phyloP scores from a whole-genome alignment of 2,113 vertebrate species.

The Lepisosteus oculatus region DNA sequence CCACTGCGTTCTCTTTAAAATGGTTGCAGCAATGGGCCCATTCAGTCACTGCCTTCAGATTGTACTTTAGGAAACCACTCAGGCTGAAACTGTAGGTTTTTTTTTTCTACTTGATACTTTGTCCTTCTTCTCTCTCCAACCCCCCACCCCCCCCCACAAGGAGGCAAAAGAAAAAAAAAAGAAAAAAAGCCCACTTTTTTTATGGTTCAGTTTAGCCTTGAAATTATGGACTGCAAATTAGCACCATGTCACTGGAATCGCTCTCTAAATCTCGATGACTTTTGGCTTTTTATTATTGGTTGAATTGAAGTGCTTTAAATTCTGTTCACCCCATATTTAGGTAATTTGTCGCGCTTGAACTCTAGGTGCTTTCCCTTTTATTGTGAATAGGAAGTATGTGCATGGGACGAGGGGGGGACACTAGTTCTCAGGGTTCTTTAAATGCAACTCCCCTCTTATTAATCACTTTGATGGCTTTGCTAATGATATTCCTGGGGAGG shows the following conservation, averaged over 20 bases:
- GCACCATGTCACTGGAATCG: constrained; percentile 32
- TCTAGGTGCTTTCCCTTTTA: constrained; percentile 37
- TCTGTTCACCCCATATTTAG: constrained; percentile 61
- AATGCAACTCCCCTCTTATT: constrained; percentile 45
- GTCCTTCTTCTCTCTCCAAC: constrained; percentile 38
- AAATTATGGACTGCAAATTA: constrained; percentile 51
- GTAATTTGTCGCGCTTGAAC: constrained; percentile 65
- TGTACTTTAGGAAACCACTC: constrained; percentile 60
- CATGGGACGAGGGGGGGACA: constrained; percentile 46
- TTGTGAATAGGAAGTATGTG: constrained; percentile 55
- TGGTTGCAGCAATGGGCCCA: constrained; percentile 42
- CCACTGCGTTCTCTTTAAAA: constrained; percentile 64
- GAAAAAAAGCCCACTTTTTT: constrained; percentile 30
- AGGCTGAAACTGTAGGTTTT: constrained; percentile 62
- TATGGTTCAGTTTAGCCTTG: constrained; percentile 33
- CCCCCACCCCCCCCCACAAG: constrained; percentile 28
- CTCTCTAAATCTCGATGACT: constrained; percentile 40
- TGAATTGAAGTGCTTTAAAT: constrained; percentile 40
- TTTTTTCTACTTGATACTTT: constrained; percentile 46
- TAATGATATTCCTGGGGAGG: not conserved
- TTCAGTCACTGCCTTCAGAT: constrained; percentile 55
- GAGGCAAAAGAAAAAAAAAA: constrained; percentile 24
- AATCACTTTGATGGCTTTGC: constrained; percentile 38
- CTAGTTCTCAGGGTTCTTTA: constrained; percentile 47
- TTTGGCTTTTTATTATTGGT: constrained; percentile 35